Conservation (phyloP, 2,797 vertebrate genomes). For the Micromesistius poutassou region DNA sequence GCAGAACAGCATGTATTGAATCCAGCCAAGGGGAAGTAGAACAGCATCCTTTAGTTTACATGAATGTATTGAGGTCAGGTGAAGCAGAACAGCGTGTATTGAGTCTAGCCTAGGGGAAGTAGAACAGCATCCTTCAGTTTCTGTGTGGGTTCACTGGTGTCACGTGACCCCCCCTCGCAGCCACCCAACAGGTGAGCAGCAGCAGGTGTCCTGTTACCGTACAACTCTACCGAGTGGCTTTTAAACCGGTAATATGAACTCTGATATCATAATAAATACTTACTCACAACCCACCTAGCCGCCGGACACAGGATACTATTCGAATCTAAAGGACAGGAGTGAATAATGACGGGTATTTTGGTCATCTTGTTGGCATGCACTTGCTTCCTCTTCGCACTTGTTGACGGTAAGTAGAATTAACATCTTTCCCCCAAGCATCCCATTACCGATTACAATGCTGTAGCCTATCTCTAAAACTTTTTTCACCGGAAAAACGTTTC, state of each 20-base stretch:
- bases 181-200: background rate
- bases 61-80: too few relatives aligned
- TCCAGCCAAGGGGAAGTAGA: too few relatives aligned
- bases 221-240: background rate
- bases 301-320: background rate
- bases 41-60: too few relatives aligned
- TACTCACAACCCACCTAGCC: background rate
- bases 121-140: background rate
- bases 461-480: too few relatives aligned
- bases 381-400: slow-evolving; percentile 26
- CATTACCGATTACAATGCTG: too few relatives aligned
- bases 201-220: background rate
- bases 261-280: background rate
- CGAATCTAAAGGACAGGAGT: slow-evolving; percentile 14
- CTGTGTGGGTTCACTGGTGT: background rate
- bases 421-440: background rate
- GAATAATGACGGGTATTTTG: slow-evolving; percentile 49
- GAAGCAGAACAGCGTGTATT: too few relatives aligned
- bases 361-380: slow-evolving; percentile 32
- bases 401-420: slow-evolving; percentile 47
- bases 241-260: background rate
- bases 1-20: too few relatives aligned
- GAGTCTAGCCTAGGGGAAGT: too few relatives aligned
- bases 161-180: background rate
- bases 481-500: too few relatives aligned